These are phyloP conservation scores for Coremacera marginata DNA, from an alignment of 2,888 invertebrate genomes.

Conservation along the genomic window DNA sequence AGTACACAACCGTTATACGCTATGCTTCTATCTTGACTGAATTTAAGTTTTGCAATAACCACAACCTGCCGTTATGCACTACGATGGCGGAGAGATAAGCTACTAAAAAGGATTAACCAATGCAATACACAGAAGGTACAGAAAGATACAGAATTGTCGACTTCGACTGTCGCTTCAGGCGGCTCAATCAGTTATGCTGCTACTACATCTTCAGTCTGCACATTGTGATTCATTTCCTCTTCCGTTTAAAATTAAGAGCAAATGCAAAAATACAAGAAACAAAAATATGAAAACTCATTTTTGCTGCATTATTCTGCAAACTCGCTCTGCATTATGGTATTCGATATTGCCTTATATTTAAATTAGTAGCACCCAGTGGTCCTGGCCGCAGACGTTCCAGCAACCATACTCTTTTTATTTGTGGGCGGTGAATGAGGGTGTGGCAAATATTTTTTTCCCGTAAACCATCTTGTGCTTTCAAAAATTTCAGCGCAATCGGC, in stretches of 20 bases:
- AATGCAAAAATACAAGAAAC: slow-evolving; percentile 1
- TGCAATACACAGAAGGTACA: neutral
- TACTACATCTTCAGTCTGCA: slow-evolving; percentile 42
- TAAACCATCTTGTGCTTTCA: no score
- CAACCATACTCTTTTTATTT: no score
- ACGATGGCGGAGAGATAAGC: neutral
- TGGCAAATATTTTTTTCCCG: no score
- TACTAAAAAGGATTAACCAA: neutral
- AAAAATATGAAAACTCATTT: slow-evolving; percentile 33
- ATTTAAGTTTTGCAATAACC: neutral
- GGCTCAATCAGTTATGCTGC: neutral
- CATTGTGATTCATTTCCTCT: slow-evolving; percentile 50
- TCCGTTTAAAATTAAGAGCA: slow-evolving; percentile 55
- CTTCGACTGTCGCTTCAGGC: neutral
- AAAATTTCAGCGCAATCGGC: no score
- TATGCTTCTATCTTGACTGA: slow-evolving; percentile 3
- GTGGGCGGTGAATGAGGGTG: no score
- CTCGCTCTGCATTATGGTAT: neutral
- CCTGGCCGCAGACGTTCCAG: no score
- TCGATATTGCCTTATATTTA: neutral
- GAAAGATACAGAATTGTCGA: neutral
- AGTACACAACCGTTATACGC: slow-evolving; percentile 12
- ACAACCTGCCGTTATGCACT: neutral
- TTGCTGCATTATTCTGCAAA: slow-evolving; percentile 17
- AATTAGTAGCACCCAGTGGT: no score